Percentiles rank a stretch among this genome's conserved stretches.
Evolutionary conservation across 2,888 invertebrate species (phyloP).

Genomic region (Meteorus cinctellus): DNA sequence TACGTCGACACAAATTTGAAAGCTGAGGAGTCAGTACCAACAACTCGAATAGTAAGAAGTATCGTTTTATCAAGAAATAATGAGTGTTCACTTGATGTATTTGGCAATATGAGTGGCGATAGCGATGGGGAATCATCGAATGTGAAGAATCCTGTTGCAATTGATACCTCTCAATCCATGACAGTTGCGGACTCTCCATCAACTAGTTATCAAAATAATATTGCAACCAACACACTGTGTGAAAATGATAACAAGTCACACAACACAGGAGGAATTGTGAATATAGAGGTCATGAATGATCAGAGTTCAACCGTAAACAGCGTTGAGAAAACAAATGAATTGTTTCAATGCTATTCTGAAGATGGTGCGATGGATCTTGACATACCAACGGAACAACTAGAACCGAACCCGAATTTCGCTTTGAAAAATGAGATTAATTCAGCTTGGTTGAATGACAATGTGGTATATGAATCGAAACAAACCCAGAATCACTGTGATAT

Average conservation of each 20-base stretch:
- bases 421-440: neutral
- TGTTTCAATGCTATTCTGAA: neutral
- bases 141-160: neutral
- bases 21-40: slow-evolving; percentile 42
- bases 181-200: neutral
- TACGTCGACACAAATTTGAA: slow-evolving; percentile 47
- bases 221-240: neutral
- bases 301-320: neutral
- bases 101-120: neutral
- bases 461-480: neutral
- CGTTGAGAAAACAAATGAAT: neutral
- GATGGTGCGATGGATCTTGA: slow-evolving; percentile 13
- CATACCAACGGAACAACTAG: neutral
- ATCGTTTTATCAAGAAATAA: slow-evolving; percentile 46
- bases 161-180: neutral
- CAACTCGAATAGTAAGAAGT: slow-evolving; percentile 50
- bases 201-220: slow-evolving; percentile 12
- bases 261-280: neutral
- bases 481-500: neutral
- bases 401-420: neutral
- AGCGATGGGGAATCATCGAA: neutral
- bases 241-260: slow-evolving; percentile 8
- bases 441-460: neutral
- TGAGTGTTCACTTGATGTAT: slow-evolving; percentile 18
- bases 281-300: neutral